phyloP scores from a whole-genome alignment of 2,888 invertebrate species.

The Uloborus plumipes region DNA sequence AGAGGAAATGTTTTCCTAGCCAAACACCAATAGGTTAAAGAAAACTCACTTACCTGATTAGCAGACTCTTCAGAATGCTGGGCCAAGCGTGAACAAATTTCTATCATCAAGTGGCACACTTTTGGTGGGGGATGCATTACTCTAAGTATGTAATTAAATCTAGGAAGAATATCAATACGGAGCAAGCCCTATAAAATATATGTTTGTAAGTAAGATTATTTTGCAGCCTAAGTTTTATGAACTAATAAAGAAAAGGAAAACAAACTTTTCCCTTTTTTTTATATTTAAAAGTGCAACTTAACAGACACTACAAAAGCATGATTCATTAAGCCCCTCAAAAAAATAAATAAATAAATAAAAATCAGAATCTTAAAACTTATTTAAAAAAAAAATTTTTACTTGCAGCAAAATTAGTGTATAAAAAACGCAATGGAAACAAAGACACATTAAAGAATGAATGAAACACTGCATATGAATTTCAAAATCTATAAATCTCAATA shows the following conservation, averaged over 20 bases:
- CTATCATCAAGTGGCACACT: constrained; percentile 81
- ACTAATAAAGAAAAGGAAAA: background rate
- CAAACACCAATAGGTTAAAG: no score
- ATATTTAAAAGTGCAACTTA: background rate
- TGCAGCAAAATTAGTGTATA: no score
- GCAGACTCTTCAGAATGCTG: constrained; percentile 79
- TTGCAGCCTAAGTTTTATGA: background rate
- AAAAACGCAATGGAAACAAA: no score
- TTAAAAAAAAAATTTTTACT: no score
- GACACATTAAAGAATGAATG: no score
- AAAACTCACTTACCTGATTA: constrained; percentile 17
- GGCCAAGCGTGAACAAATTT: constrained; percentile 83
- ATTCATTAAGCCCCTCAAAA: no score
- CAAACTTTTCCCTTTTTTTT: background rate
- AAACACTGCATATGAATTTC: no score
- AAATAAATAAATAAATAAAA: no score
- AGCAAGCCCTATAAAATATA: constrained; percentile 69
- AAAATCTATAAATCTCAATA: no score
- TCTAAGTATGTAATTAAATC: constrained; percentile 83
- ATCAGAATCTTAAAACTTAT: no score
- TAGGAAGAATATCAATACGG: constrained; percentile 78
- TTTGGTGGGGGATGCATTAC: constrained; percentile 80
- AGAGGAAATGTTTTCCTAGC: no score
- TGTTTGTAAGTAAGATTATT: background rate
- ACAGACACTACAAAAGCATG: no score